Conservation (phyloP, 2,888 invertebrate genomes). For the Zygaena filipendulae region DNA sequence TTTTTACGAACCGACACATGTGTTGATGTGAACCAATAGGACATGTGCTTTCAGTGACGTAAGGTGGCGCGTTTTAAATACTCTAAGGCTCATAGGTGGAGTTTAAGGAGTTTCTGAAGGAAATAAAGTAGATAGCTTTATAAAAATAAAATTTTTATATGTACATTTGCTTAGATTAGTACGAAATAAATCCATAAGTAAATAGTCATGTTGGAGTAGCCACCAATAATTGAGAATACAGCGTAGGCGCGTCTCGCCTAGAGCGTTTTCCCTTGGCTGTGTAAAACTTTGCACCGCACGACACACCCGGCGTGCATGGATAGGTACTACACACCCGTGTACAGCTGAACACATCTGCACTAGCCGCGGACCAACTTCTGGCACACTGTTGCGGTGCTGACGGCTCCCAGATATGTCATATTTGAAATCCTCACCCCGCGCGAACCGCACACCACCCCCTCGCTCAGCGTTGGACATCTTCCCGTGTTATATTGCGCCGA, state of each 20-base stretch:
- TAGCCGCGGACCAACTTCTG: conserved; percentile 61
- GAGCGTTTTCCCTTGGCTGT: conserved; percentile 37
- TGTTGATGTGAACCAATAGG: no score
- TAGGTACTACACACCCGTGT: neutral
- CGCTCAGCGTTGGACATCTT: conserved; percentile 41
- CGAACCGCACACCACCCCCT: conserved; percentile 14
- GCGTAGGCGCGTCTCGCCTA: conserved; percentile 40
- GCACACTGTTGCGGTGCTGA: conserved; percentile 51
- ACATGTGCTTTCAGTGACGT: no score
- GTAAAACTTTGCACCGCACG: conserved; percentile 41
- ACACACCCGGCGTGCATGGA: conserved; percentile 11
- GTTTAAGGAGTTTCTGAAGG: no score
- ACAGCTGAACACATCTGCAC: conserved; percentile 39
- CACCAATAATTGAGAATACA: conserved; percentile 47
- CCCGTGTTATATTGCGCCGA: conserved; percentile 33
- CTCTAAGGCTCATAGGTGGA: no score
- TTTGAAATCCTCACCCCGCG: conserved; percentile 33
- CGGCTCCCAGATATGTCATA: conserved; percentile 63
- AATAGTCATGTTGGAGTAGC: conserved; percentile 58
- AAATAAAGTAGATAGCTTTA: no score
- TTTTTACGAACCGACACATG: no score
- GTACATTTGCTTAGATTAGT: no score
- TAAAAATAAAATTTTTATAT: no score
- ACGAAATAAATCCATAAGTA: no score
- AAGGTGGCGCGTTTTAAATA: no score